Base-by-base conservation (phyloP, 1,140 invertebrate species). In the Nasonia longicornis region DNA sequence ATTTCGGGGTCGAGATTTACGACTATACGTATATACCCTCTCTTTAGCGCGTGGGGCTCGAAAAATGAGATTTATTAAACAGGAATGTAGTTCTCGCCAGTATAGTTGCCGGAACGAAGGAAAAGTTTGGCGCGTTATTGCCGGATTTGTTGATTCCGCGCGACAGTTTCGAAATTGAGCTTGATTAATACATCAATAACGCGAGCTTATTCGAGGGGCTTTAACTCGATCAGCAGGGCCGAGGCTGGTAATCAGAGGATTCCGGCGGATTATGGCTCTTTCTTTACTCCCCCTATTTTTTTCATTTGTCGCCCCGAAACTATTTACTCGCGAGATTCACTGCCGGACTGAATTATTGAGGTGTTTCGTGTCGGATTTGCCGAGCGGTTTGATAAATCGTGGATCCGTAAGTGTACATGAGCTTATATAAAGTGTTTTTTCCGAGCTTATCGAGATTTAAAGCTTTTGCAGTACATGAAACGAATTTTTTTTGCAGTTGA, bases 1-100 rank as follows among this genome's bases (percentile, higher is more conserved):
- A 31, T 42, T 67, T 26, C 84, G 64, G 82, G 64, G n/a, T 31
- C 7, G 64, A 77, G 63, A 67, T 67, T 77, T 69, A 69, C 58
- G n/a, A 12, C 64, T 6, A 45, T 48, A 48, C 14, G 14, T 48
- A 35, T 35, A 35, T 35, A 35, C 6, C 10, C 38, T 48, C 45
- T 12, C 45, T 12, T 7, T 58, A 3, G 52, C 20, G 52, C 16
- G 52, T 7, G 20, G 20, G 52, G 1, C 58, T 42, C 58, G 38
- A 20, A 72, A 45, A 67, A 48, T 67, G 10, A 67, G 64, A 77
- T 67, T 45, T 77, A 77, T 67, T 45, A 77, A 64, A 76, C 31
- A 76, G 2, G 22, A 35, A 74, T 74, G 14, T 31, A 74, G 72
- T 26, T 48, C 45, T 11, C 12, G 45, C n/a, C n/a, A 64, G 20